Evolutionary conservation across 1,140 invertebrate species (phyloP).

Genomic region (Aphaenogaster floridana): DNA sequence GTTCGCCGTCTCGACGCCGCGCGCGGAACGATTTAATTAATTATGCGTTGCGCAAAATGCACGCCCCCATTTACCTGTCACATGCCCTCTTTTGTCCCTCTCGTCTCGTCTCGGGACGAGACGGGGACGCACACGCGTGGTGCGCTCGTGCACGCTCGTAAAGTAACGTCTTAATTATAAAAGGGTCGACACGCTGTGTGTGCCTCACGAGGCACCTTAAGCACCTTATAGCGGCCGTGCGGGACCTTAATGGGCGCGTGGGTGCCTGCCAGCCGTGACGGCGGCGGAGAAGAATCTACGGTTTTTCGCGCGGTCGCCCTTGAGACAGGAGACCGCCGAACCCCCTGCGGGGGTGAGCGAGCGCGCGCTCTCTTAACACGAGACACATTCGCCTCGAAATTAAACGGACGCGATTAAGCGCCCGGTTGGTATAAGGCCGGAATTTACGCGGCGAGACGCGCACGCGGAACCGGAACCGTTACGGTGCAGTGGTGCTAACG

Average conservation of each 20-base stretch:
- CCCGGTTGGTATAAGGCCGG: constrained; percentile 34
- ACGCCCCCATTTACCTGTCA: constrained; percentile 60
- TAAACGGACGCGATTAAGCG: constrained; percentile 67
- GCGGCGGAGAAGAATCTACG: constrained; percentile 67
- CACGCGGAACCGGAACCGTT: constrained; percentile 1
- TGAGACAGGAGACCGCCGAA: constrained; percentile 33
- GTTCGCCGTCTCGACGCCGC: constrained; percentile 13
- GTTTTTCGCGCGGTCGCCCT: constrained; percentile 73
- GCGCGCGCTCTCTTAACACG: constrained; percentile 50
- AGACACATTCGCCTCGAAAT: constrained; percentile 67
- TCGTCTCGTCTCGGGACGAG: constrained; percentile 19
- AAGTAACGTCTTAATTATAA: constrained; percentile 85
- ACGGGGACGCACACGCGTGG: constrained; percentile 43
- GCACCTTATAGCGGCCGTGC: constrained; percentile 71
- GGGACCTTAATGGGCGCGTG: constrained; percentile 78
- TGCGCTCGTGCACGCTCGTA: constrained; percentile 71
- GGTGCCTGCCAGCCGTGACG: constrained; percentile 74
- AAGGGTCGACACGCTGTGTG: constrained; percentile 72
- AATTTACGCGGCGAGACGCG: constrained; percentile 49
- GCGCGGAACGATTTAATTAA: constrained; percentile 61
- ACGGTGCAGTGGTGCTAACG: constrained; percentile 10
- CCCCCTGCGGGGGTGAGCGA: constrained; percentile 33
- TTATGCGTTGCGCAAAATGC: constrained; percentile 56
- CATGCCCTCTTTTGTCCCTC: constrained; percentile 51
- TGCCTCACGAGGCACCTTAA: constrained; percentile 77